phyloP scores from a whole-genome alignment of 2,888 invertebrate species.

The Heliconius ethilla region DNA sequence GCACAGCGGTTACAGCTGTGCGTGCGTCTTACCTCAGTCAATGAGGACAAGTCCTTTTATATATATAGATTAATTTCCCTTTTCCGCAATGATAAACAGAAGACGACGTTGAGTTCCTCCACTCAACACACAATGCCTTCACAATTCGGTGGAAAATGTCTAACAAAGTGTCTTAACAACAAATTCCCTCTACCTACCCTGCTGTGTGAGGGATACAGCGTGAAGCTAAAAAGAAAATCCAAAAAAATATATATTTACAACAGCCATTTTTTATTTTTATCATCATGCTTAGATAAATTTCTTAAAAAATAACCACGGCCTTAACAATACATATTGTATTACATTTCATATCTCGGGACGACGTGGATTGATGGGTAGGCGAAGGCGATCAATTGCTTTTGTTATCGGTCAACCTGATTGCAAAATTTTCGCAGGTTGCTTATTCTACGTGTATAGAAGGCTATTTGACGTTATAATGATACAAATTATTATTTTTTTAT shows the following conservation, averaged over 20 bases:
- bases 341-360: constrained; percentile 26
- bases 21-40: no score
- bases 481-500: not conserved
- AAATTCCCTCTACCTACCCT: not conserved
- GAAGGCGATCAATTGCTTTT: constrained; percentile 28
- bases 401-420: constrained; percentile 31
- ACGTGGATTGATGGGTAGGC: constrained; percentile 31
- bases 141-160: no score
- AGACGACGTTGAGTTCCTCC: no score
- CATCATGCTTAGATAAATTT: not conserved
- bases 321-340: constrained; percentile 11
- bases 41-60: no score
- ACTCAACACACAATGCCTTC: no score
- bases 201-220: not conserved
- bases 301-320: constrained; percentile 5
- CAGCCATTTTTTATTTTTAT: constrained; percentile 1
- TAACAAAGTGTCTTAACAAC: not conserved
- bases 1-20: no score
- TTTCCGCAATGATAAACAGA: no score
- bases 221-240: not conserved
- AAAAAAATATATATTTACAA: not conserved
- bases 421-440: not conserved
- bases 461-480: not conserved
- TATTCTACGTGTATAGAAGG: not conserved
- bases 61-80: no score